Evolutionary conservation across 2,113 vertebrate genomes (phyloP).

Genomic region (Ariopsis seemanni): DNA sequence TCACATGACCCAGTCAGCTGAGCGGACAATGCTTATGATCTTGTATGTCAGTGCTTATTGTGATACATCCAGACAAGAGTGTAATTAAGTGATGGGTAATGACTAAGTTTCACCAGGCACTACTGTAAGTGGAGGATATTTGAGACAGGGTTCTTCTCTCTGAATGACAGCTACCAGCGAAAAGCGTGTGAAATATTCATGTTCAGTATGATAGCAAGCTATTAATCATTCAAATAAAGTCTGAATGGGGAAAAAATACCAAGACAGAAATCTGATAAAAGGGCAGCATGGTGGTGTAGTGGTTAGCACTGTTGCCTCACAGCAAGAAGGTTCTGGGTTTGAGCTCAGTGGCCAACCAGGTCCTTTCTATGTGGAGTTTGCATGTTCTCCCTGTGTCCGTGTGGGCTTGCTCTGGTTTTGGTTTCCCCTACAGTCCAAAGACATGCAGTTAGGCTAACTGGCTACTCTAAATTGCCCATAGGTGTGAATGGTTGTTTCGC

Average conservation of each 20-base stretch:
- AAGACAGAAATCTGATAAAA: too few species aligned
- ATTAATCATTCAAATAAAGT: neutral
- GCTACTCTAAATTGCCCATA: too few species aligned
- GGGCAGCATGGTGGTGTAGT: too few species aligned
- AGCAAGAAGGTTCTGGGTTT: too few species aligned
- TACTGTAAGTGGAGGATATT: neutral
- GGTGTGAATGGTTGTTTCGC: too few species aligned
- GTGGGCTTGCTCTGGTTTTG: too few species aligned
- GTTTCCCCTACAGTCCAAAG: too few species aligned
- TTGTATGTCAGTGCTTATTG: neutral
- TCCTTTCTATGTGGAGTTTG: too few species aligned
- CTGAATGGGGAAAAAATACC: neutral
- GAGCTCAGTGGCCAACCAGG: too few species aligned
- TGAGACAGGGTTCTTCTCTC: neutral
- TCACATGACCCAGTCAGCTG: neutral
- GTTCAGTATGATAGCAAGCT: neutral
- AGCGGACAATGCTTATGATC: neutral
- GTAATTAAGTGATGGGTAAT: neutral
- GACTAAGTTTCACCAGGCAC: neutral
- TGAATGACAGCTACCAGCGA: neutral
- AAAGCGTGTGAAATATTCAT: neutral
- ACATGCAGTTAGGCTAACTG: too few species aligned
- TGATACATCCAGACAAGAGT: neutral
- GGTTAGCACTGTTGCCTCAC: too few species aligned
- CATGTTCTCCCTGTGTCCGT: too few species aligned